Conservation (phyloP, 2,113 vertebrate species). For the Dasypus novemcinctus region DNA sequence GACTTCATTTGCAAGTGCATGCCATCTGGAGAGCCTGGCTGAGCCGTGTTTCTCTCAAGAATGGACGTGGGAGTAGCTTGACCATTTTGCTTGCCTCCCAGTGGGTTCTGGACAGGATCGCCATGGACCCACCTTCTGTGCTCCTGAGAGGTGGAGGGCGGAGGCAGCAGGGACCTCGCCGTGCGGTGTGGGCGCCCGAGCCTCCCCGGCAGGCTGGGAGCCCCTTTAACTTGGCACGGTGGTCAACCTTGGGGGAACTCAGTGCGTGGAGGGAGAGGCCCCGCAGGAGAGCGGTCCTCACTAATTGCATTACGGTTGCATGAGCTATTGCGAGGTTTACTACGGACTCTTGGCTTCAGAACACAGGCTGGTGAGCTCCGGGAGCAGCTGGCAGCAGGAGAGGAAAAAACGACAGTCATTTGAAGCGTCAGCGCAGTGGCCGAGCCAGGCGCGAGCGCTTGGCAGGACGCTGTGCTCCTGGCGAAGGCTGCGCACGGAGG, state of each 20-base stretch:
- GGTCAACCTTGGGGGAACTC: neutral
- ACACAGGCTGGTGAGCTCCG: slow-evolving; percentile 60
- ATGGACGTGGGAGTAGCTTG: neutral
- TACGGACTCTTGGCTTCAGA: slow-evolving; percentile 72
- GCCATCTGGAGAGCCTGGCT: neutral
- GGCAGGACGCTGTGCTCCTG: rapidly evolving
- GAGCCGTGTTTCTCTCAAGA: neutral
- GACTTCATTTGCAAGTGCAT: rapidly evolving
- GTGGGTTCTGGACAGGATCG: neutral
- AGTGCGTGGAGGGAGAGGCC: slow-evolving; percentile 41
- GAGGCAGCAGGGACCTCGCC: neutral
- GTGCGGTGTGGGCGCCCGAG: neutral
- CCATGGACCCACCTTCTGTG: neutral
- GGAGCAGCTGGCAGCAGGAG: slow-evolving; percentile 32
- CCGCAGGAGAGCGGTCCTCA: neutral
- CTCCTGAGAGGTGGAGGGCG: neutral
- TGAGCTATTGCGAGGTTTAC: slow-evolving; percentile 57
- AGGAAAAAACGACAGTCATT: neutral
- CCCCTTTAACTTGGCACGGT: rapidly evolving
- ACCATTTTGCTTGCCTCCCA: neutral
- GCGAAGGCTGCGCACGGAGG: rapidly evolving
- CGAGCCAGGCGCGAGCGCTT: neutral
- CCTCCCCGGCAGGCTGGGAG: neutral
- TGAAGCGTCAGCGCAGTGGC: neutral
- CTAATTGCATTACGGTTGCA: slow-evolving; percentile 72